A percentile compares a stretch with the other conserved stretches of the same genome.
Conservation (phyloP, 2,888 invertebrate species). For the Amphipyra berbera region DNA sequence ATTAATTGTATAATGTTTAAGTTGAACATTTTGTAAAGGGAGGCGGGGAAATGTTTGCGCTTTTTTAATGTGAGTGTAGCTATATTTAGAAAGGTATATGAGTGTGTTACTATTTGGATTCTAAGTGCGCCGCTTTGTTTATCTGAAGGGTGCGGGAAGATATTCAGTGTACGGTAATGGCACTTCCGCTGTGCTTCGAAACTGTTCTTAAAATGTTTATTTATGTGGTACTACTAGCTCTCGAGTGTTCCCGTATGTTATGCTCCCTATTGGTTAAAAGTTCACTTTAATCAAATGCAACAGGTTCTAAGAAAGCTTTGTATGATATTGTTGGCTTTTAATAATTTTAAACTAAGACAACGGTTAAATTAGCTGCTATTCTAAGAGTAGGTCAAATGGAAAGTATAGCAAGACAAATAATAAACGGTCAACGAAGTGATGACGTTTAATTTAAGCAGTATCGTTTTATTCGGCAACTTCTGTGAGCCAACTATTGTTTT, state of each 20-base stretch:
- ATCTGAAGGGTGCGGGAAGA: slow-evolving; percentile 79
- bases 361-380: slow-evolving; percentile 46
- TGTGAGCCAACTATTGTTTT: neutral
- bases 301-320: slow-evolving; percentile 20
- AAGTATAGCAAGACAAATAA: slow-evolving; percentile 46
- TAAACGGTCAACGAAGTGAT: slow-evolving; percentile 38
- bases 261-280: slow-evolving; percentile 37
- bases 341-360: slow-evolving; percentile 19
- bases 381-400: slow-evolving; percentile 60
- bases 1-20: slow-evolving; percentile 46
- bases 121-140: slow-evolving; percentile 83
- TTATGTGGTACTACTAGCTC: slow-evolving; percentile 44
- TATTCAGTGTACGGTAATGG: slow-evolving; percentile 72
- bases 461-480: slow-evolving; percentile 1
- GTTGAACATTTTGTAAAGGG: slow-evolving; percentile 56
- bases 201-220: slow-evolving; percentile 59
- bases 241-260: slow-evolving; percentile 23
- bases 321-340: slow-evolving; percentile 19
- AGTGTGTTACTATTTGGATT: slow-evolving; percentile 65
- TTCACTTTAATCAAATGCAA: slow-evolving; percentile 37
- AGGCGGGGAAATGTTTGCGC: slow-evolving; percentile 61
- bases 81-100: slow-evolving; percentile 82
- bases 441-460: slow-evolving; percentile 29
- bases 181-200: slow-evolving; percentile 69
- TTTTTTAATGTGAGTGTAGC: slow-evolving; percentile 63